A percentile compares a stretch with the other conserved stretches of the same genome.
phyloP scores from a whole-genome alignment of 2,888 invertebrate genomes.

The Eupithecia pulchellata region DNA sequence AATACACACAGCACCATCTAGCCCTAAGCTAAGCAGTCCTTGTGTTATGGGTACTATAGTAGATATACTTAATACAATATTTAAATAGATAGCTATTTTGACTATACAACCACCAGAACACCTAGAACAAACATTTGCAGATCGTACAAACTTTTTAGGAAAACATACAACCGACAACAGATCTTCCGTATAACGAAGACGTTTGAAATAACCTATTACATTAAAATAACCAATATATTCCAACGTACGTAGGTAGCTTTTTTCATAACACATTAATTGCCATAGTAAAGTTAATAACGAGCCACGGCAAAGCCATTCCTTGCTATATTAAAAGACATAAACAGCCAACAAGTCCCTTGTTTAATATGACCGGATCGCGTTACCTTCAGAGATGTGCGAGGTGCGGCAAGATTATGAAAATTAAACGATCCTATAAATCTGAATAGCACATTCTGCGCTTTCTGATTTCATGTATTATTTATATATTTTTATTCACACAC shows the following conservation, averaged over 20 bases:
- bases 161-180: no score
- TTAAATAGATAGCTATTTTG: no score
- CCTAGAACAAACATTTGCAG: no score
- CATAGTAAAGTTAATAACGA: conserved; percentile 40
- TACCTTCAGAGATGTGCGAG: conserved; percentile 5
- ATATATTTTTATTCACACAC: no score
- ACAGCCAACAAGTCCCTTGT: conserved; percentile 32
- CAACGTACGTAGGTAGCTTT: conserved; percentile 18
- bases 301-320: conserved; percentile 36
- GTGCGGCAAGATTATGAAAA: neutral
- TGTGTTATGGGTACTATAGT: no score
- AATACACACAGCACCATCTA: no score
- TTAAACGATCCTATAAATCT: neutral
- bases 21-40: no score
- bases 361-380: conserved; percentile 10
- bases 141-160: no score
- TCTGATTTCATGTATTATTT: neutral
- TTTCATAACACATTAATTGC: conserved; percentile 30
- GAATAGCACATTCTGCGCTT: neutral
- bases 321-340: conserved; percentile 45
- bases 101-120: no score
- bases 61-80: no score
- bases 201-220: no score
- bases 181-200: no score
- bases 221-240: neutral